Base-by-base conservation (phyloP, 2,888 invertebrate species). In the Harpagoxenus sublaevis region DNA sequence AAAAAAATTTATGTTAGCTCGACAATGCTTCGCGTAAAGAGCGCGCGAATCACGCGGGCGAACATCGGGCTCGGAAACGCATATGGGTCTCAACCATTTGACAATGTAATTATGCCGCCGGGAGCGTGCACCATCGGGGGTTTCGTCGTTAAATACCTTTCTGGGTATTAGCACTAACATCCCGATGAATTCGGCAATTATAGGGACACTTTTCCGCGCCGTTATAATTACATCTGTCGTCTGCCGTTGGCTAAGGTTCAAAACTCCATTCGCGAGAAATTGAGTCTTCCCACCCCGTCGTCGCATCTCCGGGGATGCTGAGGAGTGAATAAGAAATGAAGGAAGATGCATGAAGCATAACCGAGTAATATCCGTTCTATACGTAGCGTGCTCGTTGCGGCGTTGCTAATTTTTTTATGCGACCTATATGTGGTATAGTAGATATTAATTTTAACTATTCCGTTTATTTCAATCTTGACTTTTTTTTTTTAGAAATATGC, bases 231-330 rank as follows among this genome's bases (percentile, higher is more conserved):
- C 91, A 87, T 90, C 88, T 89, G 86, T 84, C 87, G 83, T 73
- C 81, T 66, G 65, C 65, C 84, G 87, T 90, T 92, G 92, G 92
- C 91, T 79, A 42, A 82, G 84, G 87, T 92, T 92, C 92, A 92
- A 90, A 92, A 90, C 84, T 84, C 87, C 83, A 87, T 86, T 86
- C 84, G 35, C 51, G 8, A 84, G 48, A 68, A 84, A 88, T 87
- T 84, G 70, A 86, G 79, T 70, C 79, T 83, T 70, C 63, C 78
- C 51, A 28, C 63, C 39, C 10, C 63, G n/a, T 51, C 23, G n/a
- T 45, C 68, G 12, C 48, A 35, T 78, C 62, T 42, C 51, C 65
- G 60, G 28, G 39, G 53, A 77, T 77, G 45, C 55, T 48, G 42
- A 78, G 42, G 42, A 78, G 28, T 60, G 53, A 78, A 65, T 66